Conservation (phyloP, 2,797 vertebrate species). For the Brachymystax lenok region DNA sequence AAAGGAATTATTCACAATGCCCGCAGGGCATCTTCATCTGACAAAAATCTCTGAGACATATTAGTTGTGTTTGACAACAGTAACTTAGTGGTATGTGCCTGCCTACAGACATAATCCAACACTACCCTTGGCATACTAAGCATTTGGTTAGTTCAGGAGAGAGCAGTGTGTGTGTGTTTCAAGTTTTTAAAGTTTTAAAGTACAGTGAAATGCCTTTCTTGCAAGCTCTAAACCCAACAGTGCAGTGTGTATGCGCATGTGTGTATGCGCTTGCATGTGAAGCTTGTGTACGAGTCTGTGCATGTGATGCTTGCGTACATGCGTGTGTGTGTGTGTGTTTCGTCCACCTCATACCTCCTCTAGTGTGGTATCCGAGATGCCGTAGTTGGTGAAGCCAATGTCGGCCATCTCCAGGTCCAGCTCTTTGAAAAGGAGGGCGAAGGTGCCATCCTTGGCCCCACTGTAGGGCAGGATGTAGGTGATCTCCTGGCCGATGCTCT, state of each 20-base stretch:
- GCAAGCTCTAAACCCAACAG: too few species aligned
- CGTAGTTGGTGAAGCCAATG: conserved; percentile 92
- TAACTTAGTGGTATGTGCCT: conserved; percentile 24
- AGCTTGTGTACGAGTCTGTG: too few species aligned
- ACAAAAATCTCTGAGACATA: conserved; percentile 39
- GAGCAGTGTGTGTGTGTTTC: not conserved
- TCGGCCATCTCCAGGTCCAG: conserved; percentile 86
- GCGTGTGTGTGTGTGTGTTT: not conserved
- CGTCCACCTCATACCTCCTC: conserved; percentile 83
- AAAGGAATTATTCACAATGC: conserved; percentile 62
- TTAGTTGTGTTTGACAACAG: conserved; percentile 21
- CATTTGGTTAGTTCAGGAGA: not conserved
- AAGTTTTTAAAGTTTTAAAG: too few species aligned
- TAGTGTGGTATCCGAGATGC: conserved; percentile 95
- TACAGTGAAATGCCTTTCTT: too few species aligned
- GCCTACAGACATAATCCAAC: conserved; percentile 6
- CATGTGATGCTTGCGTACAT: too few species aligned
- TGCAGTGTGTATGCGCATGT: too few species aligned
- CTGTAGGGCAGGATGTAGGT: conserved; percentile 91
- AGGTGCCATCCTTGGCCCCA: conserved; percentile 89
- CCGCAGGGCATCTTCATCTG: conserved; percentile 42
- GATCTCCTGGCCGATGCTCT: conserved; percentile 93
- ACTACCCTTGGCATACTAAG: conserved; percentile 16
- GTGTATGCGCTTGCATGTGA: too few species aligned
- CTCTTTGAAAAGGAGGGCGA: conserved; percentile 89